Conservation (phyloP, 2,888 invertebrate species). For the Pachliopta kotzebuea region DNA sequence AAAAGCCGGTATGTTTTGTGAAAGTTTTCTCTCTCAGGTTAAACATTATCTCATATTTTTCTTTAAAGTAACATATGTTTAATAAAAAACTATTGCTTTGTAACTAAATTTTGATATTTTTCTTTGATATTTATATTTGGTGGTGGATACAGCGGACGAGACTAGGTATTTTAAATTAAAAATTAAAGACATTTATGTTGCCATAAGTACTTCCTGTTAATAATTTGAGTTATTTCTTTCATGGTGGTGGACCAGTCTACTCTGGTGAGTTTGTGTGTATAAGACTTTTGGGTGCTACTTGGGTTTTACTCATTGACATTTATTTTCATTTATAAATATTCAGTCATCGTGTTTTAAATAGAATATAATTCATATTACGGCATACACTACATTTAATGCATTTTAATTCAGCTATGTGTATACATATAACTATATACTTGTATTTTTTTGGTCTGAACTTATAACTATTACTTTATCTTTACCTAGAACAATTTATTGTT, state of each 20-base stretch:
- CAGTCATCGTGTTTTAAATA: background rate
- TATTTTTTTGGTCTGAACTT: background rate
- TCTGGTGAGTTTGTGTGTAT: slow-evolving; percentile 64
- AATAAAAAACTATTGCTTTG: background rate
- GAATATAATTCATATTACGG: background rate
- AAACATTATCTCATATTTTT: too few relatives aligned
- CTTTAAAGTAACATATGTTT: too few relatives aligned
- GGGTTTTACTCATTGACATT: background rate
- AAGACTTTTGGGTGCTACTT: slow-evolving; percentile 34
- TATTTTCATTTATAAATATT: background rate
- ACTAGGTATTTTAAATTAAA: slow-evolving; percentile 21
- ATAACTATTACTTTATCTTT: background rate
- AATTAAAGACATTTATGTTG: background rate
- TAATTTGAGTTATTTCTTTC: slow-evolving; percentile 55
- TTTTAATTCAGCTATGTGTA: too few relatives aligned
- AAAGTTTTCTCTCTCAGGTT: too few relatives aligned
- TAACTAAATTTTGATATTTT: slow-evolving; percentile 8
- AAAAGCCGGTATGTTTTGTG: too few relatives aligned
- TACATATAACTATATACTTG: background rate
- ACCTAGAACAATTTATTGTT: background rate
- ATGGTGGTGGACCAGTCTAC: slow-evolving; percentile 73
- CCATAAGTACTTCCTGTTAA: background rate
- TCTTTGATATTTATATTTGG: slow-evolving; percentile 26
- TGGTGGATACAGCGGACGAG: slow-evolving; percentile 26
- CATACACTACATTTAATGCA: background rate